A percentile compares a stretch with the other conserved stretches of the same genome.
phyloP scores from a whole-genome alignment of 1,140 invertebrate genomes.

The Cotesia chilonis region DNA sequence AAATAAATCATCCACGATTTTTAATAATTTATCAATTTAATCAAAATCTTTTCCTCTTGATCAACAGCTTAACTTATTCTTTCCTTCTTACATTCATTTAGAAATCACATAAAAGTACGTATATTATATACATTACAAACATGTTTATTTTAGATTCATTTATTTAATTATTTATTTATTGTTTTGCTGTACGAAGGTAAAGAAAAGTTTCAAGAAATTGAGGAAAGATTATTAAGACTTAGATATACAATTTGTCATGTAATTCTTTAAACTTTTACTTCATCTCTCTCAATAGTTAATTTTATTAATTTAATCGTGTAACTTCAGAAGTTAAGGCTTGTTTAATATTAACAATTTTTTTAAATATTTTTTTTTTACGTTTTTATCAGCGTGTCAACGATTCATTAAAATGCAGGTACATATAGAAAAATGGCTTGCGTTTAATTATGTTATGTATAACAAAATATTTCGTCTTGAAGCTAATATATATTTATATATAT shows the following conservation, averaged over 20 bases:
- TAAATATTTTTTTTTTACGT: constrained; percentile 17
- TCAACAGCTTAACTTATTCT: not conserved
- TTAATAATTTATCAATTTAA: not conserved
- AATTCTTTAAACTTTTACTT: not conserved
- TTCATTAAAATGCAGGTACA: constrained; percentile 43
- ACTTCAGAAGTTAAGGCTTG: constrained; percentile 40
- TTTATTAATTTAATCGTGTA: constrained; percentile 19
- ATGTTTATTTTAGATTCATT: not conserved
- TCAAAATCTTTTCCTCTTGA: no score
- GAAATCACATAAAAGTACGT: constrained; percentile 20
- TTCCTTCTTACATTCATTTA: not conserved
- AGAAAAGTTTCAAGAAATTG: constrained; percentile 5
- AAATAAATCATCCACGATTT: constrained; percentile 3
- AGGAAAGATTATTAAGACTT: constrained; percentile 16
- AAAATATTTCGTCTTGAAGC: constrained; percentile 45
- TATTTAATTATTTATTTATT: no score
- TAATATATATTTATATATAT: constrained; percentile 12
- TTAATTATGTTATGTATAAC: constrained; percentile 35
- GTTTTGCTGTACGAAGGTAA: constrained; percentile 10
- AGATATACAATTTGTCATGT: constrained; percentile 3
- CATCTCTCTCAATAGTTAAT: constrained; percentile 6
- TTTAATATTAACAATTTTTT: constrained; percentile 41
- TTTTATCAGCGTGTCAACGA: constrained; percentile 37
- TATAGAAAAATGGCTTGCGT: constrained; percentile 47
- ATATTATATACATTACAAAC: constrained; percentile 18